phyloP scores from a whole-genome alignment of 2,888 invertebrate species.

The Aspidiotus rigidus region DNA sequence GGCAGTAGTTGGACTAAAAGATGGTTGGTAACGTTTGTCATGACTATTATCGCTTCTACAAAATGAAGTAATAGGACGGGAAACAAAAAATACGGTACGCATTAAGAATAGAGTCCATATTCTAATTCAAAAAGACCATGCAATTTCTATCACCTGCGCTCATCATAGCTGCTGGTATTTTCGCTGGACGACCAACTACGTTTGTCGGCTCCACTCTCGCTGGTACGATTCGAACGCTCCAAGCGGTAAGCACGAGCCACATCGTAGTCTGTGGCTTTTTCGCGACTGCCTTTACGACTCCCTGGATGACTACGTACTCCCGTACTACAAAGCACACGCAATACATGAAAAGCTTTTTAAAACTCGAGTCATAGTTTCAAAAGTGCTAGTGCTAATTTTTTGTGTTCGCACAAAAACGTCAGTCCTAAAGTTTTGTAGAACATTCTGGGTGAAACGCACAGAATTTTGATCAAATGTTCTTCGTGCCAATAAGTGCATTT shows the following conservation, averaged over 20 bases:
- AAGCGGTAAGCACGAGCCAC: conserved; percentile 36
- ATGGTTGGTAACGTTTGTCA: conserved; percentile 6
- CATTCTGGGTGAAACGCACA: too few relatives aligned
- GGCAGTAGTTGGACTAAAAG: conserved; percentile 20
- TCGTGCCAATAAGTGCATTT: too few relatives aligned
- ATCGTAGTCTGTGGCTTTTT: conserved; percentile 45
- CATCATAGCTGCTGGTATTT: conserved; percentile 32
- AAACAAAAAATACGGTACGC: not conserved
- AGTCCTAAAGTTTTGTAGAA: too few relatives aligned
- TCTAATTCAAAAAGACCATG: not conserved
- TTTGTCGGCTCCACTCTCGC: conserved; percentile 36
- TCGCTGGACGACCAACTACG: conserved; percentile 36
- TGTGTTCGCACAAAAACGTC: too few relatives aligned
- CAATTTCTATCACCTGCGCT: conserved; percentile 17
- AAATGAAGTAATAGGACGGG: not conserved
- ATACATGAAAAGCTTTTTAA: too few relatives aligned
- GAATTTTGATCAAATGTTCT: too few relatives aligned
- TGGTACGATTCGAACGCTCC: conserved; percentile 36
- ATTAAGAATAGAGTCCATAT: not conserved
- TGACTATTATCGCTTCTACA: conserved; percentile 9
- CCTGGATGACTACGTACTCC: conserved; percentile 57
- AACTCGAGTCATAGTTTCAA: too few relatives aligned
- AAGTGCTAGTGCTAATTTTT: too few relatives aligned
- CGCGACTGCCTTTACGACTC: conserved; percentile 59
- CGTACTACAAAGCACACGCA: conserved; percentile 35